These are phyloP conservation scores for Thymelicus sylvestris DNA, from an alignment of 2,888 invertebrate species.

Conservation along the genomic window DNA sequence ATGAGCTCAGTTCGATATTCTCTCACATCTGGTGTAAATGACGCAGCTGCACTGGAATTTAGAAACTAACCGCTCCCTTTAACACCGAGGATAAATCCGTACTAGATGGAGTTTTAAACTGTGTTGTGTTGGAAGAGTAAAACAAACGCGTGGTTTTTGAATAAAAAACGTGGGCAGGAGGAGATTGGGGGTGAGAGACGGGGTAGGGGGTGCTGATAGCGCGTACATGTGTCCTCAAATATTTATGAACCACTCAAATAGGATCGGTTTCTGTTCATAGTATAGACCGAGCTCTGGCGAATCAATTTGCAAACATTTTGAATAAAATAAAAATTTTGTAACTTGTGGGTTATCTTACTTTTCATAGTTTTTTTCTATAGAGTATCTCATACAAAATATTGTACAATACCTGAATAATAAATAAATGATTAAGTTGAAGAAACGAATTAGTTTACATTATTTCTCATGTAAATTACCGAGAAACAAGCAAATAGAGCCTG, in stretches of 20 bases:
- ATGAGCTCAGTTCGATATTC: slow-evolving; percentile 46
- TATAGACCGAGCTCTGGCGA: slow-evolving; percentile 41
- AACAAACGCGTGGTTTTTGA: slow-evolving; percentile 39
- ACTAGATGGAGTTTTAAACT: slow-evolving; percentile 19
- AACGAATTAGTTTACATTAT: no score
- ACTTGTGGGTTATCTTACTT: no score
- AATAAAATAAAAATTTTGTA: no score
- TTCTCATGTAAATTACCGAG: no score
- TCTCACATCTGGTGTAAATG: slow-evolving; percentile 19
- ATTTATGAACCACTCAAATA: slow-evolving; percentile 64
- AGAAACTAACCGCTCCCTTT: slow-evolving; percentile 35
- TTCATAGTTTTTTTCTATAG: no score
- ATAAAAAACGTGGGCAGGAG: slow-evolving; percentile 47
- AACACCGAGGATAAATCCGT: slow-evolving; percentile 11
- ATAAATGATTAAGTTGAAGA: no score
- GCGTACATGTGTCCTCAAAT: slow-evolving; percentile 60
- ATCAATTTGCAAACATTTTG: neutral
- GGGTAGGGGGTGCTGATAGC: slow-evolving; percentile 41
- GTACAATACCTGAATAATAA: no score
- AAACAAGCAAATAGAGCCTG: no score
- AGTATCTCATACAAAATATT: no score
- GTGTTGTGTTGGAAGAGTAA: slow-evolving; percentile 34
- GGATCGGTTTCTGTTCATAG: slow-evolving; percentile 47
- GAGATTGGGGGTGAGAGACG: slow-evolving; percentile 36
- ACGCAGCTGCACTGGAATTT: slow-evolving; percentile 26